Base-by-base conservation (phyloP, 2,113 vertebrate genomes). In the Ptychochromis oligacanthus region DNA sequence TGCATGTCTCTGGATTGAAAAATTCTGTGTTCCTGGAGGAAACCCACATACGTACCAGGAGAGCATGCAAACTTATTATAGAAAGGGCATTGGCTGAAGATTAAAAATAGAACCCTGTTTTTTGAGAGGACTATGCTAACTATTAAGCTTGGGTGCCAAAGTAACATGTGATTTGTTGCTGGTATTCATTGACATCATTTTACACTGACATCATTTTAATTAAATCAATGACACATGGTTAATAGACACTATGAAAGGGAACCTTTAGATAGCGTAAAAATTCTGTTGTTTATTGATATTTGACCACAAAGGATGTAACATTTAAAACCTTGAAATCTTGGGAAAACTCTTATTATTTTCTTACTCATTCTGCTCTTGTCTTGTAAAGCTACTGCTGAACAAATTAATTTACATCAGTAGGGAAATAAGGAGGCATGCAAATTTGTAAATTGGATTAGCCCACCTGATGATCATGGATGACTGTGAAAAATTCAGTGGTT, bases 401-500 rank as follows among this genome's bases (percentile, higher is more conserved):
- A 85, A 85, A 88, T 89, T 54, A 57, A 87, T 85, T 84, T 75
- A 83, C 57, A 77, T 89, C 79, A 79, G 77, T 17, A 15, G 40
- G 74, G 77, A 88, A 87, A 90, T 77, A 87, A 89, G 24, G 58
- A 79, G 67, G 60, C 80, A 83, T 83, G 52, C 49, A 80, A 80
- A 85, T 83, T 38, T 62, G 57, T 28, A 54, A 89, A 89, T 64
- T 79, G 79, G 83, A 84, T 89, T 55, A 83, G 76, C 43, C 28
- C 81, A 91, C 83, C 83, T 82, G 49, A 72, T 46, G 64, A 79
- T 72, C n/a, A 61, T 77, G 46, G 24, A 77, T 60, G 43, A 79
- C 58, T 81, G 54, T 79, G 62, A 74, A 81, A 75, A 84, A 38
- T 83, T 75, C 11, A 76, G 76, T 15, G 4, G 31, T 79, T 46